A percentile compares a stretch with the other conserved stretches of the same genome.
phyloP scores from a whole-genome alignment of 2,888 invertebrate genomes.

The Spilarctia lutea region DNA sequence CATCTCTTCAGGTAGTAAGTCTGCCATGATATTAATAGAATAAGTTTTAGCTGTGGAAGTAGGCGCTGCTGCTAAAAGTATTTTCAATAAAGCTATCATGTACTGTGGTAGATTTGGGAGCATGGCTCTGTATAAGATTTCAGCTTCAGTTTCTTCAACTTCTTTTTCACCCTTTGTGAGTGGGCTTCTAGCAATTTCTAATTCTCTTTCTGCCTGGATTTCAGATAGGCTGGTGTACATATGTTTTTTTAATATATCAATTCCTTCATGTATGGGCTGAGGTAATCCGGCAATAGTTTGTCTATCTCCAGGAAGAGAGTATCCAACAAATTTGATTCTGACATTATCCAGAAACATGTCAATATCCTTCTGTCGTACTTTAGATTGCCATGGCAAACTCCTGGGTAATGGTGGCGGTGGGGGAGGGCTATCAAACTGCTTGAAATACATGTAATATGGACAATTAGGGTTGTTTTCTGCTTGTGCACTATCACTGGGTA shows the following conservation, averaged over 20 bases:
- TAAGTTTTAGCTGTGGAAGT: constrained; percentile 99
- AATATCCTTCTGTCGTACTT: constrained; percentile 97
- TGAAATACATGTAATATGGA: constrained; percentile 78
- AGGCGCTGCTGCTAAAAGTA: constrained; percentile 98
- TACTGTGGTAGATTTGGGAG: constrained; percentile 98
- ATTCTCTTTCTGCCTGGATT: constrained; percentile 95
- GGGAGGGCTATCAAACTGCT: constrained; percentile 80
- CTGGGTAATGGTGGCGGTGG: constrained; percentile 81
- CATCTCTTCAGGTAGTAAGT: constrained; percentile 99
- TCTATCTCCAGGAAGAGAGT: constrained; percentile 94
- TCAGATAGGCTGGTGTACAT: constrained; percentile 98
- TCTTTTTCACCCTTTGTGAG: constrained; percentile 94
- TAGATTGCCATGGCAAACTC: constrained; percentile 98
- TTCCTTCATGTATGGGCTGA: constrained; percentile 98
- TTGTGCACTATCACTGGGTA: constrained; percentile 74
- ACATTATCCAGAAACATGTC: constrained; percentile 97
- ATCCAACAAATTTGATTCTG: constrained; percentile 98
- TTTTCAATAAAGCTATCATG: constrained; percentile 98
- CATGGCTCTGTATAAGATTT: constrained; percentile 97
- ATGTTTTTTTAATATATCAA: constrained; percentile 96
- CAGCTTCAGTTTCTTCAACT: constrained; percentile 93
- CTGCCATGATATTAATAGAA: constrained; percentile 99
- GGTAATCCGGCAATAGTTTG: constrained; percentile 97
- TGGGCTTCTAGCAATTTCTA: constrained; percentile 96
- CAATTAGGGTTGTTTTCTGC: constrained; percentile 74